These are phyloP conservation scores for Hirundichthys speculiger DNA, from an alignment of 2,113 vertebrate species.

Conservation along the genomic window DNA sequence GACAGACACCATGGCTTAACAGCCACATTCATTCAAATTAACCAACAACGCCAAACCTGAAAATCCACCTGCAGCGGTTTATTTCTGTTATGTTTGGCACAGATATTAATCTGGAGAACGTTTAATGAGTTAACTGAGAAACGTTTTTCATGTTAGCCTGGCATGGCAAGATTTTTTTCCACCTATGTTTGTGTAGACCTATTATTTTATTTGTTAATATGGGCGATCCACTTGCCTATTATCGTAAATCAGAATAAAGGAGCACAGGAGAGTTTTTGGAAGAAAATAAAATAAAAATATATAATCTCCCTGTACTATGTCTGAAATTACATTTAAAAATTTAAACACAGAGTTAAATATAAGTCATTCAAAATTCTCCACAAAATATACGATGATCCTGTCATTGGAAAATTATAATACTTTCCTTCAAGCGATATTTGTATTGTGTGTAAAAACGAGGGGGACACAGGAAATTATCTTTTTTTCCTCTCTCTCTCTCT, in stretches of 20 bases:
- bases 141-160: not conserved
- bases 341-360: not conserved
- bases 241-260: too few relatives aligned
- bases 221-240: too few relatives aligned
- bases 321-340: too few relatives aligned
- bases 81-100: not conserved
- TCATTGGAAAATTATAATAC: not conserved
- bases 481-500: too few relatives aligned
- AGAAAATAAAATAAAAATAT: not conserved
- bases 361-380: not conserved
- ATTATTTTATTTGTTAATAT: too few relatives aligned
- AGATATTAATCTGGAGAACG: not conserved
- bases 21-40: not conserved
- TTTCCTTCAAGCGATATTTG: too few relatives aligned
- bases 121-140: slow-evolving; percentile 5
- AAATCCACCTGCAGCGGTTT: not conserved
- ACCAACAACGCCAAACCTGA: slow-evolving; percentile 7
- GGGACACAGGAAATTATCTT: too few relatives aligned
- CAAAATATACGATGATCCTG: too few relatives aligned
- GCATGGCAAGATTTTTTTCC: not conserved
- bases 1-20: not conserved
- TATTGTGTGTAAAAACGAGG: too few relatives aligned
- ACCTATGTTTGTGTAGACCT: too few relatives aligned
- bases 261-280: not conserved
- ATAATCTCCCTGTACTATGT: too few relatives aligned